Percentiles rank a stretch among this genome's conserved stretches.
phyloP scores from a whole-genome alignment of 2,797 vertebrate species.

The Pachyuromys duprasi region DNA sequence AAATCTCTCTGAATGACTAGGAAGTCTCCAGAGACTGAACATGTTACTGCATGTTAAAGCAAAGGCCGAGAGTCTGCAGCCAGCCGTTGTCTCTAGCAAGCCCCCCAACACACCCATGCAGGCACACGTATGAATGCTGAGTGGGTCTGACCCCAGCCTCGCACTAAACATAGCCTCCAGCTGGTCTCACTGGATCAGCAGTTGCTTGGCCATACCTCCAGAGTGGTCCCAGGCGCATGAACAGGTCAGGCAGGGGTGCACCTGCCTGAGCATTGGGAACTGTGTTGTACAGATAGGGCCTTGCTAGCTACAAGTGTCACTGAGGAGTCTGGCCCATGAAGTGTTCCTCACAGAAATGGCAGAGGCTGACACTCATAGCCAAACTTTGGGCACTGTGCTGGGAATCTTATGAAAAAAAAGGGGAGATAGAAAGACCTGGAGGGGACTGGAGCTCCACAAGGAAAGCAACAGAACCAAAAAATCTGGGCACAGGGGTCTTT shows the following conservation, averaged over 20 bases:
- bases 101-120: no score
- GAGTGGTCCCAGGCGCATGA: neutral
- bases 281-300: no score
- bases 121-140: neutral
- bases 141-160: neutral
- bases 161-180: neutral
- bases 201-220: neutral
- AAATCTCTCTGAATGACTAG: neutral
- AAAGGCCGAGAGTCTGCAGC: neutral
- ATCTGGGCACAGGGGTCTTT: no score
- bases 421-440: no score
- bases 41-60: neutral
- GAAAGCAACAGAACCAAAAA: no score
- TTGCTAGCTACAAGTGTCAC: neutral
- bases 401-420: no score
- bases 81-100: neutral
- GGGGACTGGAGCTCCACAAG: no score
- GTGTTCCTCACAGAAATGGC: neutral
- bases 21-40: neutral
- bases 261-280: neutral
- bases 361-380: no score
- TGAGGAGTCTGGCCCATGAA: neutral
- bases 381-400: no score
- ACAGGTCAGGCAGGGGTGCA: neutral
- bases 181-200: neutral